These are phyloP conservation scores for Heliocidaris tuberculata DNA, from an alignment of 35 echinoderm and acorn worm genomes.

Conservation along the genomic window DNA sequence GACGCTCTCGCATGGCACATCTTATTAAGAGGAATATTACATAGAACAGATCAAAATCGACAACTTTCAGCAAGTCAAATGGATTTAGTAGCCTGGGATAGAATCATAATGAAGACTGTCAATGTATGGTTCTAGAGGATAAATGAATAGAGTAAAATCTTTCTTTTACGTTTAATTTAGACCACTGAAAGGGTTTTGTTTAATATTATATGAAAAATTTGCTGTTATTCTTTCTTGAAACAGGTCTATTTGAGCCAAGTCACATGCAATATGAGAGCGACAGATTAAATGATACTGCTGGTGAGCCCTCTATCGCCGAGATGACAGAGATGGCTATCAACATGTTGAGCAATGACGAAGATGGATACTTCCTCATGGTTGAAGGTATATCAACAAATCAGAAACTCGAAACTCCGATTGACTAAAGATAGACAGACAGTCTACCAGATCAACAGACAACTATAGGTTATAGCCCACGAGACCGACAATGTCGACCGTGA, in stretches of 20 bases:
- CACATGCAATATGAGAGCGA: constrained; percentile 70
- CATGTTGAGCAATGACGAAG: constrained; percentile 56
- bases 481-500: too few species aligned
- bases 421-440: background rate
- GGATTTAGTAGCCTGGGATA: too few species aligned
- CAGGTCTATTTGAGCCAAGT: constrained; percentile 68
- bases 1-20: too few species aligned
- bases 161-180: too few species aligned
- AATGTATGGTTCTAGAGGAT: too few species aligned
- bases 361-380: constrained; percentile 63
- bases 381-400: constrained; percentile 50
- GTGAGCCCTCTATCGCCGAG: constrained; percentile 68
- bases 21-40: too few species aligned
- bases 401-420: background rate
- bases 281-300: constrained; percentile 53
- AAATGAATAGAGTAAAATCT: too few species aligned
- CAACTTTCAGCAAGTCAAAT: too few species aligned
- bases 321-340: constrained; percentile 78
- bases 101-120: too few species aligned
- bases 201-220: background rate
- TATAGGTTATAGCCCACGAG: too few species aligned
- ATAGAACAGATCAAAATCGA: too few species aligned
- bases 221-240: background rate
- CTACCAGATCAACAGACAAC: background rate
- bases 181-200: background rate